These are phyloP conservation scores for Limenitis camilla DNA, from an alignment of 2,888 invertebrate species.

Conservation along the genomic window DNA sequence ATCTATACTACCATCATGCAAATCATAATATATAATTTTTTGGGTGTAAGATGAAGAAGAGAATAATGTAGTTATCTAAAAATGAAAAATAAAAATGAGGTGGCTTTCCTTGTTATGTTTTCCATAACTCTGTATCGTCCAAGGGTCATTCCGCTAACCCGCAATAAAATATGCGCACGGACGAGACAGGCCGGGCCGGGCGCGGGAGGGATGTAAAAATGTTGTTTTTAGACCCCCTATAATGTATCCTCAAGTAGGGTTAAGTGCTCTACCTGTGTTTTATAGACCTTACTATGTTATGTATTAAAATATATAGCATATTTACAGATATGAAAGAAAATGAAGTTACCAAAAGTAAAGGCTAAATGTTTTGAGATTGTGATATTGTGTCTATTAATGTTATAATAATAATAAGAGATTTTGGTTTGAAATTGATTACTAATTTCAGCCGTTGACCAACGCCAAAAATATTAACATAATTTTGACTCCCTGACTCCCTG, in stretches of 20 bases:
- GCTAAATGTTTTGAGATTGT: too few relatives aligned
- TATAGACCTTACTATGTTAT: constrained; percentile 25
- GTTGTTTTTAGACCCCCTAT: constrained; percentile 69
- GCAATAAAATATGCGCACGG: constrained; percentile 67
- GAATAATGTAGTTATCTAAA: background rate
- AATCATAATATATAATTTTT: too few relatives aligned
- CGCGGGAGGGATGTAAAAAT: constrained; percentile 70
- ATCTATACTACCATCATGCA: too few relatives aligned
- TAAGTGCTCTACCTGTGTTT: constrained; percentile 54
- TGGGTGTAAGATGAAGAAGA: too few relatives aligned
- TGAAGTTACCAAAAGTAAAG: constrained; percentile 18
- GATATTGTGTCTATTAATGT: too few relatives aligned
- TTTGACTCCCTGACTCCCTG: too few relatives aligned
- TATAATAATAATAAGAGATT: too few relatives aligned
- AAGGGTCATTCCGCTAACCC: constrained; percentile 64
- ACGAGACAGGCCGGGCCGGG: constrained; percentile 45
- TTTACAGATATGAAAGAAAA: background rate
- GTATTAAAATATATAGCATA: background rate
- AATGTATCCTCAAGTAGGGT: constrained; percentile 65
- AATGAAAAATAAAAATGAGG: background rate
- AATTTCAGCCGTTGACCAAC: too few relatives aligned
- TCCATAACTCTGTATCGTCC: constrained; percentile 45
- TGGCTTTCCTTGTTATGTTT: background rate
- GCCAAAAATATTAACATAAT: too few relatives aligned
- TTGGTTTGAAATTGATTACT: too few relatives aligned